Base-by-base conservation (phyloP, 2,113 vertebrate species). In the Pelodiscus sinensis region DNA sequence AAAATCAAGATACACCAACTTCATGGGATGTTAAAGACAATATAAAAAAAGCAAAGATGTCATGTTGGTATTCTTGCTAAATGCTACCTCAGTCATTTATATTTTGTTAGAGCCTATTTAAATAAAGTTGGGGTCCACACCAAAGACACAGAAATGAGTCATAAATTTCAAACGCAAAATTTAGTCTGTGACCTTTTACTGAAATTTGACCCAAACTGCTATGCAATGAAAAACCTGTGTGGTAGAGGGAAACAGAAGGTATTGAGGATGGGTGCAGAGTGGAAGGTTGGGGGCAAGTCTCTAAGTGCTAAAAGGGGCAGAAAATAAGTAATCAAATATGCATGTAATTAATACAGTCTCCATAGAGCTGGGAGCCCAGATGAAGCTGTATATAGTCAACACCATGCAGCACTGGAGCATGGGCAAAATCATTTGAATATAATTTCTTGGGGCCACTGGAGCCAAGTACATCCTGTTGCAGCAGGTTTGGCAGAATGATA, bases 281-380 rank as follows among this genome's bases (percentile, higher is more conserved):
- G 16, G 80, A 11, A 29, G 58, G 31, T 16, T 71, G n/a, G 16
- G 35, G 35, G 22, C 11, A 75, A 50, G 22, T 44, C 38, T 10
- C 44, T 44, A 6, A 22, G 11, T 73, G 24, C 21, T 50, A 44
- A 75, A 75, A 75, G 21, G 22, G 6, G 22, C 9, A 75, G 21
- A 58, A 24, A 77, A 60, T 3, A 16, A 0, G 0, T 79, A 79
- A 52, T 3, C 13, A 44, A 57, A 55, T 9, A 5, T 51, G 22
- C 3, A 71, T 3, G 2, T 5, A 25, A 29, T 14, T 4, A 11
- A 15, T 56, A 31, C 8, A 21, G 9, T 35, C 16, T 2, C 9
- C 14, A 38, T 3, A 31, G 0, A 0, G 9, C 9, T 93, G 31
- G 80, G 19, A 51, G 24, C 58, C 56, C 1, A 19, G 35, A 18